These are phyloP conservation scores for Fregata magnificens DNA, from an alignment of 2,113 vertebrate genomes.

Conservation along the genomic window DNA sequence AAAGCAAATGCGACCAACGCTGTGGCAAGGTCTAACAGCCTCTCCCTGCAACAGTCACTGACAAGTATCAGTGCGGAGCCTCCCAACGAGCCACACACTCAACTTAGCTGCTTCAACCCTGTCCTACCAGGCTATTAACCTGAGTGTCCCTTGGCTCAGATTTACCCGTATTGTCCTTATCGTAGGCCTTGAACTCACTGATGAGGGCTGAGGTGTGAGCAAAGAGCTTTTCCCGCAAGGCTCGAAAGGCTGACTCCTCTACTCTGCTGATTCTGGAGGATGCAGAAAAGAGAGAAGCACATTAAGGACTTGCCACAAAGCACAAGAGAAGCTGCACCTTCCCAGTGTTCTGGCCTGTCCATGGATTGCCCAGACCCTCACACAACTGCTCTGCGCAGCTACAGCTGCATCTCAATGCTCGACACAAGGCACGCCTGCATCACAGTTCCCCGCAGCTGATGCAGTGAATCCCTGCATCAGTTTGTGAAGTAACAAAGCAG, in stretches of 20 bases:
- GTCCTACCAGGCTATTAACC: no score
- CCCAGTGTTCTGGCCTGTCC: background rate
- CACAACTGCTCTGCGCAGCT: background rate
- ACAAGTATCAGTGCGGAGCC: background rate
- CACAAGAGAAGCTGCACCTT: background rate
- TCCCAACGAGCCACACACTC: background rate
- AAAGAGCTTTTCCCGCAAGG: constrained; percentile 74
- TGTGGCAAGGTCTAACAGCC: background rate
- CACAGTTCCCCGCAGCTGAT: background rate
- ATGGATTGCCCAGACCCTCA: background rate
- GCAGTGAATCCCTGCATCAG: background rate
- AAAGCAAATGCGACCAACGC: background rate
- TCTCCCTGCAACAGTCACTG: background rate
- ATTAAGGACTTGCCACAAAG: background rate
- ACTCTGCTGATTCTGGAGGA: constrained; percentile 75
- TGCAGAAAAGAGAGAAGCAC: background rate
- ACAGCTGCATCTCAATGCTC: background rate
- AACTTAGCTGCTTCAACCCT: background rate
- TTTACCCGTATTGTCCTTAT: constrained; percentile 69
- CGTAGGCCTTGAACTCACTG: constrained; percentile 59
- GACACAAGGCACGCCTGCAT: background rate
- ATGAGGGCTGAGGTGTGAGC: constrained; percentile 77
- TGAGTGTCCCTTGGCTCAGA: rapidly evolving
- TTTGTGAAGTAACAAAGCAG: background rate
- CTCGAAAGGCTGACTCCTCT: constrained; percentile 77